These are phyloP conservation scores for Microctonus aethiopoides DNA, from an alignment of 2,888 invertebrate species.

Conservation along the genomic window DNA sequence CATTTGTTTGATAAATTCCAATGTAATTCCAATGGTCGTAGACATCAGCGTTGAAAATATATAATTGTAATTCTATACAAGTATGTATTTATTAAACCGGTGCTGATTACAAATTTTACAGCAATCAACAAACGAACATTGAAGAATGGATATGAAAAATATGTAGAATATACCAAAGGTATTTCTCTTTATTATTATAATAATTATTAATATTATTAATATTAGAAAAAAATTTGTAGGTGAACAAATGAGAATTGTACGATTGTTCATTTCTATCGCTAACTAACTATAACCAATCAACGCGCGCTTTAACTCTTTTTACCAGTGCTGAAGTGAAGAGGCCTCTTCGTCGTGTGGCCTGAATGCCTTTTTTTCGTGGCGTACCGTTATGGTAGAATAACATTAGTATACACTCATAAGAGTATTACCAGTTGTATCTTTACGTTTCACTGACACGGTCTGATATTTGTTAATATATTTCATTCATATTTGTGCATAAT, in stretches of 20 bases:
- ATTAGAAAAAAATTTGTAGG: not conserved
- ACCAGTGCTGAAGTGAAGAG: constrained; percentile 32
- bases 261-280: constrained; percentile 32
- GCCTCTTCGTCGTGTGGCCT: constrained; percentile 48
- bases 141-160: too few species aligned
- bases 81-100: too few species aligned
- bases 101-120: too few species aligned
- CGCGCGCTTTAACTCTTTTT: constrained; percentile 32
- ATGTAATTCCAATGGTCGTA: too few species aligned
- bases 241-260: not conserved
- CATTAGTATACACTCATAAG: constrained; percentile 45
- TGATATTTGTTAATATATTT: not conserved
- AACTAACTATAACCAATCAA: constrained; percentile 20
- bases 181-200: too few species aligned
- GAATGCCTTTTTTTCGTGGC: constrained; percentile 60
- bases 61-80: too few species aligned
- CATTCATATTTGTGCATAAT: not conserved
- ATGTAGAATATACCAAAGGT: too few species aligned
- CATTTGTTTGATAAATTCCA: too few species aligned
- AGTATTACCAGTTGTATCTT: constrained; percentile 40
- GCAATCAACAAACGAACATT: too few species aligned
- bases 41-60: too few species aligned
- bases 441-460: constrained; percentile 33
- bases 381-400: constrained; percentile 58
- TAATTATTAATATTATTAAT: too few species aligned